Base-by-base conservation (phyloP, 1,140 invertebrate species). In the Eufriesea mexicana region DNA sequence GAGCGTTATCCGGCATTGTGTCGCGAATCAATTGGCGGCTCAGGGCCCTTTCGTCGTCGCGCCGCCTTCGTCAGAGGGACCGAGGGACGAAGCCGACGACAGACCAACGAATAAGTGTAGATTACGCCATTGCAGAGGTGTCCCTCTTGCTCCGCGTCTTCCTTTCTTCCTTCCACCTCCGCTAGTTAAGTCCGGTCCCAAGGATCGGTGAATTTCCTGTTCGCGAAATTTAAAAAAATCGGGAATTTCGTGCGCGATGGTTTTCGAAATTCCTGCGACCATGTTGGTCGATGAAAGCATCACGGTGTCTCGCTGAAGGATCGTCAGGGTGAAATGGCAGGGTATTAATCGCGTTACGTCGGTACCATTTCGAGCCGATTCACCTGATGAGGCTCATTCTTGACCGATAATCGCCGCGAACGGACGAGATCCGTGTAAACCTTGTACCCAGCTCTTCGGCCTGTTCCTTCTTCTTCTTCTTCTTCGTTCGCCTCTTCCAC, bases 21-120 rank as follows among this genome's bases (percentile, higher is more conserved):
- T 54, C 57, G 81, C 76, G 79, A 85, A 88, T 89, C 86, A 89
- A 83, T 87, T 79, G 87, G 70, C 86, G 79, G 87, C 83, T 68
- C 47, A 75, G 23, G 66, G 54, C 66, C 76, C 75, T 71, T 23
- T 61, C 76, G 67, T 55, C 64, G 47, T n/a, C 42, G 7, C 2
- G 54, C 7, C 2, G 71, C 57, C 35, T 35, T 35, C 35, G 35
- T 35, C 35, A 35, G 35, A 35, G 35, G 35, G 35, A 35, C 35
- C 35, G 4, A 35, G 35, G 35, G 35, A 61, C n/a, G 20, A 70
- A 14, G 8, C 62, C 42, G 76, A 49, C 54, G 54, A 70, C n/a
- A 71, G 54, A 54, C 51, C 45, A n/a, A 14, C 64, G 66, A 54
- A 71, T 49, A 47, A n/a, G 45, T 7, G 61, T 18, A 81, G 47